Evolutionary conservation across 2,797 vertebrate genomes (phyloP).

Genomic region (Sebastes iracundus): DNA sequence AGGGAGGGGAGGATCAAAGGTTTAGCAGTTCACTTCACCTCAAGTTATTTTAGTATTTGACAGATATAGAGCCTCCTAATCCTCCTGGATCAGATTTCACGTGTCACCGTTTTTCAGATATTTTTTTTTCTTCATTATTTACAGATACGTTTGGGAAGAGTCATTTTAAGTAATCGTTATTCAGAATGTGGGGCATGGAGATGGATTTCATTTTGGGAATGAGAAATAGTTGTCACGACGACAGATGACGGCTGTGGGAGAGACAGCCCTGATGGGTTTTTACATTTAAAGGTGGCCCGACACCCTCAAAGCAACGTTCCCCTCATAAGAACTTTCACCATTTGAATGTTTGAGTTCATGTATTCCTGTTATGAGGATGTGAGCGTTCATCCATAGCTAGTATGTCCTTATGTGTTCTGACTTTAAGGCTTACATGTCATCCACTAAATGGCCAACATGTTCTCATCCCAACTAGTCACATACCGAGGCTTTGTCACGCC

Average conservation of each 20-base stretch:
- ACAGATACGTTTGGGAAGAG: conserved; percentile 8
- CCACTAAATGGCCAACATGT: no score
- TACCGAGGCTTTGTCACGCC: no score
- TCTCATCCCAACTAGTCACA: no score
- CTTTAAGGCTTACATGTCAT: conserved; percentile 17
- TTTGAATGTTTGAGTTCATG: conserved; percentile 17
- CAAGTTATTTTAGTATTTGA: conserved; percentile 49
- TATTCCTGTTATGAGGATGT: conserved; percentile 13
- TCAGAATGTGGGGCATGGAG: neutral
- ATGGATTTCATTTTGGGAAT: conserved; percentile 12
- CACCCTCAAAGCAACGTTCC: neutral
- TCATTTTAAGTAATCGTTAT: conserved; percentile 1
- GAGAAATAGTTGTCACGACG: conserved; percentile 16
- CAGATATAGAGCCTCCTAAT: conserved; percentile 28
- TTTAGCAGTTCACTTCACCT: conserved; percentile 53
- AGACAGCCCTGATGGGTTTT: conserved; percentile 9
- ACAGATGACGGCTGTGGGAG: conserved; percentile 23
- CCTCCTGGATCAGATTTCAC: conserved; percentile 20
- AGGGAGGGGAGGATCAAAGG: conserved; percentile 45
- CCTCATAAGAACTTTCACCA: neutral
- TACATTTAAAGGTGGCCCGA: conserved; percentile 31
- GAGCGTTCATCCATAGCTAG: conserved; percentile 16
- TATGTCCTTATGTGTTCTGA: conserved; percentile 12
- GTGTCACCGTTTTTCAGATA: conserved; percentile 17
- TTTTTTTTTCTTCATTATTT: neutral